phyloP scores from a whole-genome alignment of 2,888 invertebrate species.

The Dione juno region DNA sequence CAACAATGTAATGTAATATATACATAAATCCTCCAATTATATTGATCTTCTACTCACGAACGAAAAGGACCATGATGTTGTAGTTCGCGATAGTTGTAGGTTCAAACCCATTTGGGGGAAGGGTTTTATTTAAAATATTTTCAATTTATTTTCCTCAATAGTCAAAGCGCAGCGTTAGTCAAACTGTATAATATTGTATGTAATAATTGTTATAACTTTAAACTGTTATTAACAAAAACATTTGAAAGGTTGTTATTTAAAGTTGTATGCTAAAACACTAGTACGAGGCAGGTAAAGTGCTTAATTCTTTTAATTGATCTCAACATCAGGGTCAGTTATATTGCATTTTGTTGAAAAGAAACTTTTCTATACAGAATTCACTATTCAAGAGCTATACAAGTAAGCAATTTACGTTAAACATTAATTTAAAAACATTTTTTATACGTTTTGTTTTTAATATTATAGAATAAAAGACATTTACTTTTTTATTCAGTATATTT shows the following conservation, averaged over 20 bases:
- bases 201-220: too few relatives aligned
- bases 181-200: too few relatives aligned
- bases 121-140: too few relatives aligned
- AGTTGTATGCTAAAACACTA: not conserved
- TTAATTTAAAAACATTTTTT: not conserved
- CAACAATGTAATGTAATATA: too few relatives aligned
- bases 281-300: constrained; percentile 1
- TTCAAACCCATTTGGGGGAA: too few relatives aligned
- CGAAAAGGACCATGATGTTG: too few relatives aligned
- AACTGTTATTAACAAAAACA: too few relatives aligned
- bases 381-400: constrained; percentile 1
- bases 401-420: not conserved
- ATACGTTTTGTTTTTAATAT: not conserved
- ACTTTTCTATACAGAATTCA: constrained; percentile 1
- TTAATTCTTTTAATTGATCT: constrained; percentile 16
- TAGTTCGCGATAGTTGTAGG: too few relatives aligned
- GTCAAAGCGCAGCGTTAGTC: too few relatives aligned
- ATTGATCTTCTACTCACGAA: too few relatives aligned
- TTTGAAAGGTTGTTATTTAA: not conserved
- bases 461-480: not conserved
- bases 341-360: constrained; percentile 14
- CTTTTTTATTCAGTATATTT: not conserved
- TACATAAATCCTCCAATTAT: too few relatives aligned
- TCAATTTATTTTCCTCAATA: too few relatives aligned
- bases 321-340: not conserved